Base-by-base conservation (phyloP, 2,797 vertebrate species). In the Pantherophis vulpinus region DNA sequence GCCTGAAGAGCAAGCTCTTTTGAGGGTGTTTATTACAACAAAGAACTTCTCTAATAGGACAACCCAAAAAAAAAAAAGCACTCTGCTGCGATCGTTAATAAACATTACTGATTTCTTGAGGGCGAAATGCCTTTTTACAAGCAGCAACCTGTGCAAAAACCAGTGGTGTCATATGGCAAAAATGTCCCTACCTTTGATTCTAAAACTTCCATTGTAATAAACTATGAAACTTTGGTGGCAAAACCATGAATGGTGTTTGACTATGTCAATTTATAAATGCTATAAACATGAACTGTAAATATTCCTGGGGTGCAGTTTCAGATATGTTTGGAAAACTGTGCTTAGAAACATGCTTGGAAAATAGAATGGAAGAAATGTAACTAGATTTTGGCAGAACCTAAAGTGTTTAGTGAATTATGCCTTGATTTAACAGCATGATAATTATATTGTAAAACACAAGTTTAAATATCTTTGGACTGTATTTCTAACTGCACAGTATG, bases 21-120 rank as follows among this genome's bases (percentile, higher is more conserved):
- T 61, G 0, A 93, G 97, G 93, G 95, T 97, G 97, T 98, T 98
- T 98, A 97, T 97, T 97, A 98, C 97, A 97, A 98, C 97, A 97
- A 98, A 98, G 96, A 97, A 90, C 93, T 98, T 97, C 95, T 97
- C 97, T 98, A 97, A 98, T 96, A 97, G 97, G 96, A 96, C 95
- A 98, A 96, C 97, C 97, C 95, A 95, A 96, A 97, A 97, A 97
- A 42, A 37, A 94, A 96, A 97, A 97, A 97, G 95, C 97, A 97
- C 97, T 97, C 95, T 95, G 96, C 94, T 95, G 95, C 94, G 95
- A 95, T 98, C 96, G 96, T 97, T 98, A 98, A 97, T 97, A 97
- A 96, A 91, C 95, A 95, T 97, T 96, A 97, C 96, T 96, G 96
- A 98, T 95, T 98, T 97, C 96, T 96, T 96, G 97, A 97, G 96